Percentiles rank a stretch among this genome's conserved stretches.
Conservation (phyloP, 92 coral and sea anemone species). For the Porites evermanni region DNA sequence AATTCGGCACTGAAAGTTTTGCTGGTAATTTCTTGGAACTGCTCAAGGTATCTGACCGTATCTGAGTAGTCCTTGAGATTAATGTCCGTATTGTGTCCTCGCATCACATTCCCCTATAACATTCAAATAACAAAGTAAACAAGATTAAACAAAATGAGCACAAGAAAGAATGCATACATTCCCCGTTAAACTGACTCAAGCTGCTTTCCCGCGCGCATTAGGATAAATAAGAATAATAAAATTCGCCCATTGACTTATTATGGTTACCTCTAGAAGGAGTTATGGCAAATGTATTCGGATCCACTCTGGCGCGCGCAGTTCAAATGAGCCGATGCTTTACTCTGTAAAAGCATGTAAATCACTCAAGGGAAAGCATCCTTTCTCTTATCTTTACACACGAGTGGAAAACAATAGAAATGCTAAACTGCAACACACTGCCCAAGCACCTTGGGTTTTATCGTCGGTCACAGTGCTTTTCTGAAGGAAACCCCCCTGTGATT, state of each 20-base stretch:
- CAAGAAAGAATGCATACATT: conserved; percentile 19
- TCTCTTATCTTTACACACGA: conserved; percentile 72
- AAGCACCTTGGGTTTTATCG: conserved; percentile 57
- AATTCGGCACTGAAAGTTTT: conserved; percentile 34
- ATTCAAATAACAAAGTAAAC: conserved; percentile 80
- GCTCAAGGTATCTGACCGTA: conserved; percentile 46
- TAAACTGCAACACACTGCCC: conserved; percentile 58
- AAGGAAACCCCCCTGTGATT: conserved; percentile 76
- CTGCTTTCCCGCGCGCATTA: neutral
- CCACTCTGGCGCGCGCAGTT: conserved; percentile 28
- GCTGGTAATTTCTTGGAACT: conserved; percentile 38
- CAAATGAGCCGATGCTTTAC: conserved; percentile 29
- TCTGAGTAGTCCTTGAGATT: conserved; percentile 43
- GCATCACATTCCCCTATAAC: conserved; percentile 75
- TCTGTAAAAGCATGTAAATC: conserved; percentile 77
- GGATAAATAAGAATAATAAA: neutral
- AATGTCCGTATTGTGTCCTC: conserved; percentile 53
- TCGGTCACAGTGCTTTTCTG: conserved; percentile 26
- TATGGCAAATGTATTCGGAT: conserved; percentile 3
- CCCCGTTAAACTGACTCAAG: neutral
- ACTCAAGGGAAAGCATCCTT: conserved; percentile 64
- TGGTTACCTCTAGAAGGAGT: conserved; percentile 26
- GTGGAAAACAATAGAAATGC: conserved; percentile 69
- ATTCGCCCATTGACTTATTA: neutral
- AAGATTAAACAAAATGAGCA: conserved; percentile 58